Conservation (phyloP, 2,888 invertebrate genomes). For the Erebia ligea region DNA sequence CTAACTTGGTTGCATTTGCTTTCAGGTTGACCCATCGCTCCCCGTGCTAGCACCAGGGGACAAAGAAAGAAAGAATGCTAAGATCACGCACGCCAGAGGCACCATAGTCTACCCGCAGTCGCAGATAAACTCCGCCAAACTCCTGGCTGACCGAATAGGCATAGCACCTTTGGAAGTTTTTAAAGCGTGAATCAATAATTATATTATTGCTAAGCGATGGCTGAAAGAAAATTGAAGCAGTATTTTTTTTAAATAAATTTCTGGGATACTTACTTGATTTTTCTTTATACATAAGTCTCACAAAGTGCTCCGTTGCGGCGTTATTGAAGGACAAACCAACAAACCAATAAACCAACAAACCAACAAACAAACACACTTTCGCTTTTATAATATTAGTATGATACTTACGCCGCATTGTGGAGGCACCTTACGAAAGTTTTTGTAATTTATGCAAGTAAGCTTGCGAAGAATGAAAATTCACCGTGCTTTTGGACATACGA, state of each 20-base stretch:
- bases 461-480: background rate
- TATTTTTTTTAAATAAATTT: constrained; percentile 6
- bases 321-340: too few species aligned
- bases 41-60: constrained; percentile 94
- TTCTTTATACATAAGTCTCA: background rate
- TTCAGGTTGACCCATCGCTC: constrained; percentile 83
- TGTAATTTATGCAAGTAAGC: background rate
- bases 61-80: constrained; percentile 88
- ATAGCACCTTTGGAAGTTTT: constrained; percentile 66
- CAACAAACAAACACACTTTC: too few species aligned
- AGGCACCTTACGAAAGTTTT: background rate
- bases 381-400: too few species aligned
- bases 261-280: background rate
- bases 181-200: constrained; percentile 7
- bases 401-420: too few species aligned
- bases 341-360: too few species aligned
- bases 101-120: constrained; percentile 91
- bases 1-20: background rate
- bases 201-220: background rate
- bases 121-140: constrained; percentile 87
- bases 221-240: constrained; percentile 1
- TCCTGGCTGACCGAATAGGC: constrained; percentile 81
- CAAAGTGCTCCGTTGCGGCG: too few species aligned
- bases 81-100: constrained; percentile 86
- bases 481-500: background rate